A percentile compares a stretch with the other conserved stretches of the same genome.
Conservation (phyloP, 2,113 vertebrate genomes). For the Nanorana parkeri region DNA sequence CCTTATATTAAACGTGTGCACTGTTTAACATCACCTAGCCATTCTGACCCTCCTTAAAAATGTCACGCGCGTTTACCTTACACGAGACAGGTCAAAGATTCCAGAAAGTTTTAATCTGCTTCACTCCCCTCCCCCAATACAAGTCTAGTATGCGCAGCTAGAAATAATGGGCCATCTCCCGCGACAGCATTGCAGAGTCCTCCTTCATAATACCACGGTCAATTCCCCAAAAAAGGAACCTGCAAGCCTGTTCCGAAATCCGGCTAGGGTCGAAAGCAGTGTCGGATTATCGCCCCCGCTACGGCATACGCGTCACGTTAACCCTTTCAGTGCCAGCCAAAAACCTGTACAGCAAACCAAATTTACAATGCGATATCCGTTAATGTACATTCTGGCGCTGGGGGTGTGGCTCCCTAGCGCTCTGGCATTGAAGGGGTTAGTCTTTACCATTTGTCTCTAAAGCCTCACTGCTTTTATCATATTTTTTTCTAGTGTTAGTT, state of each 20-base stretch:
- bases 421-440: conserved; percentile 43
- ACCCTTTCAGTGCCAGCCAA: conserved; percentile 31
- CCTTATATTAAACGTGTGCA: conserved; percentile 82
- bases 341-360: too few species aligned
- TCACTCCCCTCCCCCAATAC: conserved; percentile 4
- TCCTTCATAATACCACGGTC: neutral
- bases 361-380: neutral
- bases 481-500: conserved; percentile 26
- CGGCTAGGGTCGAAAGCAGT: neutral
- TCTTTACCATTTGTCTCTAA: conserved; percentile 33
- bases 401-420: neutral
- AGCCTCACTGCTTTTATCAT: conserved; percentile 32
- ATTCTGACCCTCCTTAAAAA: conserved; percentile 79
- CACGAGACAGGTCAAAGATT: conserved; percentile 85
- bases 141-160: neutral
- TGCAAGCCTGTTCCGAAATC: neutral
- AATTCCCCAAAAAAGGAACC: neutral
- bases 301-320: neutral
- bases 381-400: too few species aligned
- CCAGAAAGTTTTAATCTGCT: conserved; percentile 52
- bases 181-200: neutral
- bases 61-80: conserved; percentile 80
- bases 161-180: neutral
- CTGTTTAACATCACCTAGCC: conserved; percentile 84
- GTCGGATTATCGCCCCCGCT: neutral